Percentiles rank a stretch among this genome's conserved stretches.
Evolutionary conservation across 2,797 vertebrate species (phyloP).

Genomic region (Amniataba percoides): DNA sequence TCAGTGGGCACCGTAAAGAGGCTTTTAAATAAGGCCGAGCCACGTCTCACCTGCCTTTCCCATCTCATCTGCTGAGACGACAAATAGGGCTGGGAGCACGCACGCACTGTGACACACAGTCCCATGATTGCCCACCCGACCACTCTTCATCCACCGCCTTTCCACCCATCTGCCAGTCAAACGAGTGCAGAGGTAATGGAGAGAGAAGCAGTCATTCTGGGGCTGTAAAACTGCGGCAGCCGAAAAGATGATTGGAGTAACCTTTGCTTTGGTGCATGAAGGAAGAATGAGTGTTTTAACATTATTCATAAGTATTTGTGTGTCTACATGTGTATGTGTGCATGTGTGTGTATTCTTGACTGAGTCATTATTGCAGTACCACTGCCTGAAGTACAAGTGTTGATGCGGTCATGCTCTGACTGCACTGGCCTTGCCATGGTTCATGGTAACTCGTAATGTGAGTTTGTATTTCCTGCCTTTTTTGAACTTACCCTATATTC

Average conservation of each 20-base stretch:
- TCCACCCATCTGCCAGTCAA: slow-evolving; percentile 80
- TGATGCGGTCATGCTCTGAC: slow-evolving; percentile 41
- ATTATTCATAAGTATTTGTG: slow-evolving; percentile 57
- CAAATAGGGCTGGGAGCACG: slow-evolving; percentile 57
- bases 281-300: slow-evolving; percentile 71
- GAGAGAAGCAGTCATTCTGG: slow-evolving; percentile 75
- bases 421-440: slow-evolving; percentile 35
- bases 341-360: slow-evolving; percentile 48
- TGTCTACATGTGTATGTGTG: slow-evolving; percentile 1
- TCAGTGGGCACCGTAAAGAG: slow-evolving; percentile 72
- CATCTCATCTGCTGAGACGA: slow-evolving; percentile 71
- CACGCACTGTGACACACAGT: slow-evolving; percentile 65
- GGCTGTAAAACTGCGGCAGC: slow-evolving; percentile 74
- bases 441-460: slow-evolving; percentile 36
- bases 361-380: slow-evolving; percentile 52
- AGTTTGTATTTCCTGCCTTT: slow-evolving; percentile 25
- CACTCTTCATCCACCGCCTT: slow-evolving; percentile 62
- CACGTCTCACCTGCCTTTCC: slow-evolving; percentile 69
- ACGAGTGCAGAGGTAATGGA: slow-evolving; percentile 80
- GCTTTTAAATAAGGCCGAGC: slow-evolving; percentile 74
- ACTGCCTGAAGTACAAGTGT: slow-evolving; percentile 37
- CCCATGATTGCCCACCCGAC: slow-evolving; percentile 72
- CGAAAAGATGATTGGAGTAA: slow-evolving; percentile 73
- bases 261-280: slow-evolving; percentile 77
- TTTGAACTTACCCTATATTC: neutral